These are phyloP conservation scores for Sinodicranocentrus sp. DNA, from an alignment of 2,888 invertebrate species.

Conservation along the genomic window DNA sequence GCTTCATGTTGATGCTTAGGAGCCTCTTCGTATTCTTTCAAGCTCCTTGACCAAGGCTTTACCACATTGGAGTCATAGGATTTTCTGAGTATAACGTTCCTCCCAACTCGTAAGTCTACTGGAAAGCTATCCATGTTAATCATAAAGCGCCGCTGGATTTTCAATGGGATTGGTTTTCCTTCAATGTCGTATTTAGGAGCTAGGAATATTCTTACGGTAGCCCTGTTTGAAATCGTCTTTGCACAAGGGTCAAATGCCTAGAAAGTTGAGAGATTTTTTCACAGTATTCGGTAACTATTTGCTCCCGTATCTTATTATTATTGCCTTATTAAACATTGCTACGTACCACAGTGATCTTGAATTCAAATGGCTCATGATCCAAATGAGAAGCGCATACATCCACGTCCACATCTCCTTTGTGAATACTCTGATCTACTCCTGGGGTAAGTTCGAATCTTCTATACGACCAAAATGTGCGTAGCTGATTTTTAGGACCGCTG, in stretches of 20 bases:
- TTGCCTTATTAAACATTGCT: neutral
- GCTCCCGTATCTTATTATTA: too few relatives aligned
- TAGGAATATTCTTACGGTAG: conserved; percentile 58
- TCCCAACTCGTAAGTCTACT: conserved; percentile 49
- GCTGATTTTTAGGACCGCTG: conserved; percentile 15
- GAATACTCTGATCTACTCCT: conserved; percentile 54
- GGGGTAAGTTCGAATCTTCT: conserved; percentile 46
- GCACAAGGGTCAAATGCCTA: conserved; percentile 55
- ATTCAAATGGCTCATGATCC: conserved; percentile 65
- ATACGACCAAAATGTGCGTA: conserved; percentile 55
- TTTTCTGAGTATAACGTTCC: conserved; percentile 43
- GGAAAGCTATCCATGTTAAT: conserved; percentile 65
- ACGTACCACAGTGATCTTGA: conserved; percentile 59
- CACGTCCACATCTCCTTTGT: conserved; percentile 47
- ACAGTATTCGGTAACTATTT: too few relatives aligned
- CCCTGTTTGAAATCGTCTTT: conserved; percentile 33
- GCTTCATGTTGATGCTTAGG: conserved; percentile 25
- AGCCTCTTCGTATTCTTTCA: conserved; percentile 10
- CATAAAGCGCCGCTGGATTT: conserved; percentile 54
- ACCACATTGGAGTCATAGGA: conserved; percentile 44
- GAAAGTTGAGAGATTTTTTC: too few relatives aligned
- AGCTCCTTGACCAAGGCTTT: conserved; percentile 33
- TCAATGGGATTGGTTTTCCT: conserved; percentile 42
- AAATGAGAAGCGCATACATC: conserved; percentile 66
- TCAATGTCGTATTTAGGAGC: conserved; percentile 55